Evolutionary conservation across 2,113 vertebrate genomes (phyloP).

Genomic region (Dromas ardeola): DNA sequence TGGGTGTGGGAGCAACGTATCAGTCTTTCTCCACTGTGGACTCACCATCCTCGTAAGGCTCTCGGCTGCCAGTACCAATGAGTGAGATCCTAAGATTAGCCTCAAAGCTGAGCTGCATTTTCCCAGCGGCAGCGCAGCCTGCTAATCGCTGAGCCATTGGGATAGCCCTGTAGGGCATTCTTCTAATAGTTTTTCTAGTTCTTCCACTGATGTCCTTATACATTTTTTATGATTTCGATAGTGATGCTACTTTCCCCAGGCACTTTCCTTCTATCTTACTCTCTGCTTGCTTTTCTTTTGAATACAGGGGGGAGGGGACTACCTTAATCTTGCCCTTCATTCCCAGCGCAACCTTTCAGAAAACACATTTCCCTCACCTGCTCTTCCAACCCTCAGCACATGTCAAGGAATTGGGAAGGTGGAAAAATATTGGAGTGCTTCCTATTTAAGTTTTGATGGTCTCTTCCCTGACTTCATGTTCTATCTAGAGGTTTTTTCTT

Average conservation of each 20-base stretch:
- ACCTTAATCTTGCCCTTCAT: constrained; percentile 20
- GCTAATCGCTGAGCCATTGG: constrained; percentile 33
- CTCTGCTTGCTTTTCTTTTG: constrained; percentile 11
- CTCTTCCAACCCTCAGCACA: neutral
- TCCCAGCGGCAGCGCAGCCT: neutral
- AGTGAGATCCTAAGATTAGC: neutral
- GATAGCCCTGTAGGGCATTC: constrained; percentile 41
- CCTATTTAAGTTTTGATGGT: neutral
- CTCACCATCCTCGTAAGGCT: neutral
- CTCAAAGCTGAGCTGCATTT: neutral
- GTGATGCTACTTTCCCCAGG: constrained; percentile 57
- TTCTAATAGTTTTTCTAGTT: constrained; percentile 56
- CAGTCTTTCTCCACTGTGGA: neutral
- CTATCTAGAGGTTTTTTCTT: neutral
- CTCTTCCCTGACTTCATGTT: neutral
- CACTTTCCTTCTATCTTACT: constrained; percentile 44
- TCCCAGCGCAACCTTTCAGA: neutral
- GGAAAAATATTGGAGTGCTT: neutral
- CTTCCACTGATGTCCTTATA: constrained; percentile 64
- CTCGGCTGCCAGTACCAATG: constrained; percentile 14
- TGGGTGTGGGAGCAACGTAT: neutral
- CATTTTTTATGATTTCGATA: constrained; percentile 64
- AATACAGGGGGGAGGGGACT: neutral
- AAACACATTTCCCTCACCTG: neutral
- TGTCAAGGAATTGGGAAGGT: neutral